Base-by-base conservation (phyloP, 2,888 invertebrate species). In the Drosophila barbarae region DNA sequence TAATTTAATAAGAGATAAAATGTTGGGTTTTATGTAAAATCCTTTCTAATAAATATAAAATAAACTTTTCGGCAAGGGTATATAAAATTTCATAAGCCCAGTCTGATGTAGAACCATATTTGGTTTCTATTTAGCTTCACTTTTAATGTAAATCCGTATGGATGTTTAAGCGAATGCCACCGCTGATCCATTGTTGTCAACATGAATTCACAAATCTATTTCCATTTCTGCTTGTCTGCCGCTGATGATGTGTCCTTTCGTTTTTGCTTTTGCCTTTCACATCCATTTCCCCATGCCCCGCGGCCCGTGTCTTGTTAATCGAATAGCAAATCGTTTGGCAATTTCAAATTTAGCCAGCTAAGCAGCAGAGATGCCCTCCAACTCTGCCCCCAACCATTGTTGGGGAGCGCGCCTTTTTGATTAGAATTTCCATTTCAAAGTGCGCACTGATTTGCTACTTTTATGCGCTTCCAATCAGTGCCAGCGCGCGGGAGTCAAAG, bases 151-250 rank as follows among this genome's bases (percentile, higher is more conserved):
- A 47, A 53, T 65, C 63, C 6, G 49, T 50, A 50, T 63, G 63
- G 41, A 50, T 63, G 61, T 50, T 50, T 51, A 42, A 63, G 63
- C 63, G 64, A 35, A 35, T 35, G 67, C 54, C 34, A 44, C 52
- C 46, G 56, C 49, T 38, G 55, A 53, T 69, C 51, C 49, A 72
- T 79, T 79, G 76, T 79, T 80, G 81, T 53, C 46, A 77, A 77
- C 76, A 80, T 83, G 81, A 73, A 80, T 83, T 80, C 70, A 75
- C 81, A 79, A 77, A 80, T 83, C 73, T 83, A 77, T 83, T 79
- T 75, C 66, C 73, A 80, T 83, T 83, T 73, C 68, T 58, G 73
- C 71, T 77, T 76, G 57, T 71, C 63, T 66, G 50, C 38, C 57
- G 56, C 50, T 50, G 56, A 71, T 74, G 77, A 59, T 57, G 36